phyloP scores from a whole-genome alignment of 1,140 invertebrate species.

The Drosophila virilis region DNA sequence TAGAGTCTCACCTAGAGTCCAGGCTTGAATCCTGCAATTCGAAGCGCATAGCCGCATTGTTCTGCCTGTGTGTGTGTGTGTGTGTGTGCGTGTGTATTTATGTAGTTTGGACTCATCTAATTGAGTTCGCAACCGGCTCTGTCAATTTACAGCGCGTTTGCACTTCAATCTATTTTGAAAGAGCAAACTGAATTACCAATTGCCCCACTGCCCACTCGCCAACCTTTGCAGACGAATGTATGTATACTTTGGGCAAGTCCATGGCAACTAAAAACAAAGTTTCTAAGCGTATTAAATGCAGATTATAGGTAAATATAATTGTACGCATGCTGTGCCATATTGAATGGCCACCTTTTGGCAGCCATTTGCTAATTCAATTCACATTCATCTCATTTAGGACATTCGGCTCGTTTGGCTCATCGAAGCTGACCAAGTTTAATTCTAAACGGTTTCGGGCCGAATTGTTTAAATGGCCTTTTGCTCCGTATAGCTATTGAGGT shows the following conservation, averaged over 20 bases:
- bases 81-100: constrained; percentile 3
- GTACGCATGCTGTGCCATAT: neutral
- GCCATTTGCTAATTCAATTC: neutral
- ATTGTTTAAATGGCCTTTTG: neutral
- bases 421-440: neutral
- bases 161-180: constrained; percentile 53
- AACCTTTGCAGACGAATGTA: neutral
- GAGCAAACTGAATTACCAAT: constrained; percentile 1
- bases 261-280: too few species aligned
- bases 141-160: constrained; percentile 63
- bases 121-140: constrained; percentile 25
- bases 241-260: too few species aligned
- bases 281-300: neutral
- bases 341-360: neutral
- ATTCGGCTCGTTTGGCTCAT: too few species aligned
- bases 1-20: neutral
- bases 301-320: constrained; percentile 7
- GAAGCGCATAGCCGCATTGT: neutral
- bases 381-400: neutral
- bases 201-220: neutral
- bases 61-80: neutral
- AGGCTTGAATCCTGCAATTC: neutral
- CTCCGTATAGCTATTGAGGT: neutral
- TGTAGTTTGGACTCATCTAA: constrained; percentile 22
- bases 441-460: neutral